A percentile compares a stretch with the other conserved stretches of the same genome.
Evolutionary conservation across 2,797 vertebrate genomes (phyloP).

Genomic region (Scomberomorus guttatus): DNA sequence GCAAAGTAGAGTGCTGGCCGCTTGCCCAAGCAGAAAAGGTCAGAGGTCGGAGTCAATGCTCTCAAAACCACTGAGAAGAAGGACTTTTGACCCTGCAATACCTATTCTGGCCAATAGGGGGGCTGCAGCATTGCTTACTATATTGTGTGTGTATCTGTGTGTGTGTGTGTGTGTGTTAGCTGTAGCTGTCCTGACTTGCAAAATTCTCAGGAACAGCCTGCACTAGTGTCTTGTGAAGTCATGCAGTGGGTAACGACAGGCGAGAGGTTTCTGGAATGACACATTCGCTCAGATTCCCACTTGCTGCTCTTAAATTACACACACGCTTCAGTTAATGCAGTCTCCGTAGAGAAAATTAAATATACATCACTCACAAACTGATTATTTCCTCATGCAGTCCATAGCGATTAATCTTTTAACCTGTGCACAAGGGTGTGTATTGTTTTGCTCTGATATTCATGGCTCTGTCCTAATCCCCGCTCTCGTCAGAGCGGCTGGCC

Average conservation of each 20-base stretch:
- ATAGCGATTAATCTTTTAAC: slow-evolving; percentile 30
- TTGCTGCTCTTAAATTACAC: slow-evolving; percentile 50
- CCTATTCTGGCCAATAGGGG: slow-evolving; percentile 53
- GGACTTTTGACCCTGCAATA: slow-evolving; percentile 56
- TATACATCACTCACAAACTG: slow-evolving; percentile 22
- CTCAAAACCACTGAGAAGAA: slow-evolving; percentile 24
- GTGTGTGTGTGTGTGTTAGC: slow-evolving; percentile 25
- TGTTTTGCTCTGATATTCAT: slow-evolving; percentile 45
- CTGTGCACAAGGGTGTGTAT: slow-evolving; percentile 46
- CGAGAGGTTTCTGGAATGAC: slow-evolving; percentile 66
- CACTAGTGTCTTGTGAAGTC: slow-evolving; percentile 67
- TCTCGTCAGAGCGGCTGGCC: slow-evolving; percentile 65
- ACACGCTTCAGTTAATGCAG: slow-evolving; percentile 4
- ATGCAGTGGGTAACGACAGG: slow-evolving; percentile 59
- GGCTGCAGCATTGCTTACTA: slow-evolving; percentile 40
- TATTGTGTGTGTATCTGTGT: slow-evolving; percentile 39
- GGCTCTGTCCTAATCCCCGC: slow-evolving; percentile 43
- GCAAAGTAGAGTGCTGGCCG: slow-evolving; percentile 5
- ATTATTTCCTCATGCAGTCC: slow-evolving; percentile 48
- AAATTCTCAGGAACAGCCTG: slow-evolving; percentile 71
- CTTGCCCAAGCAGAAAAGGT: slow-evolving; percentile 36
- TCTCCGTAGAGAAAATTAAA: slow-evolving; percentile 22
- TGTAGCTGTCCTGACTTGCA: slow-evolving; percentile 73
- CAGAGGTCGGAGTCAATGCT: slow-evolving; percentile 42
- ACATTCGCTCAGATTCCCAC: slow-evolving; percentile 51